phyloP scores from a whole-genome alignment of 2,113 vertebrate species.

The Menidia beryllina region DNA sequence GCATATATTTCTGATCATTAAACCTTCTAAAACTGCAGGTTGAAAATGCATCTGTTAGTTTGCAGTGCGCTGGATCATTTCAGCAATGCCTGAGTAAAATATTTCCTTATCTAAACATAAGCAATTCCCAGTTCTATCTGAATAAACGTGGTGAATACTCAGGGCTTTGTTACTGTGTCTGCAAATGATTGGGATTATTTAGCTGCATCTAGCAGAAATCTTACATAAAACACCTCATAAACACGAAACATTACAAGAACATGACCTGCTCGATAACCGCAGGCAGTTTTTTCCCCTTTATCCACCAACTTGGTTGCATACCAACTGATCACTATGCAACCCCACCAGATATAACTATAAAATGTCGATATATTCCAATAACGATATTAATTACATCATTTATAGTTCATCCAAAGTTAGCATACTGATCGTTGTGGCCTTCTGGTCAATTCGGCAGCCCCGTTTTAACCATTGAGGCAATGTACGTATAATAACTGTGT shows the following conservation, averaged over 20 bases:
- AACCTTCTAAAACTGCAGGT: not conserved
- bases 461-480: not conserved
- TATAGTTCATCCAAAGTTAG: not conserved
- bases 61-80: not conserved
- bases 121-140: no score
- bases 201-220: no score
- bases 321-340: conserved; percentile 14
- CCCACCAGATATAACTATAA: conserved; percentile 3
- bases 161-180: no score
- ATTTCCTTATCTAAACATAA: no score
- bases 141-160: no score
- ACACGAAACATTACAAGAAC: conserved; percentile 6
- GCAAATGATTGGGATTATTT: no score
- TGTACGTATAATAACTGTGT: no score
- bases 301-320: not conserved
- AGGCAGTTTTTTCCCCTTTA: conserved; percentile 31
- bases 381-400: not conserved
- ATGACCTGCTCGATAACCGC: not conserved
- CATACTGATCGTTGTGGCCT: not conserved
- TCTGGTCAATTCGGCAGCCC: not conserved
- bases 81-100: not conserved
- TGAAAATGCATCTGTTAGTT: not conserved
- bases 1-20: not conserved
- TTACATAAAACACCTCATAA: no score
- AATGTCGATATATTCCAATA: not conserved